A percentile compares a stretch with the other conserved stretches of the same genome.
phyloP scores from a whole-genome alignment of 2,888 invertebrate genomes.

The Deroplatys truncata region DNA sequence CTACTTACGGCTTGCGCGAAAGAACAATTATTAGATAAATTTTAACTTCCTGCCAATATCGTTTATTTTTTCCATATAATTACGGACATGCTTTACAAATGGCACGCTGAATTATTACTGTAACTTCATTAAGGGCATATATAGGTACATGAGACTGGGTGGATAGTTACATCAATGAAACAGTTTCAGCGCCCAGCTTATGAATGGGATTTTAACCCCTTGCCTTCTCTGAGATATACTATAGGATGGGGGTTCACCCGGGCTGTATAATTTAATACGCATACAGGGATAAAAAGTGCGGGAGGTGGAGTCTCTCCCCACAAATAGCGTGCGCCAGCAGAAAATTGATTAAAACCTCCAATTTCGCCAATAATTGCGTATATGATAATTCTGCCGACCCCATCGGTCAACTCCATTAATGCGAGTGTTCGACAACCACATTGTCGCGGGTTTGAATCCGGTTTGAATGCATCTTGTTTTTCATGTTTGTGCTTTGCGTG shows the following conservation, averaged over 20 bases:
- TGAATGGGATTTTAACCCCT: not conserved
- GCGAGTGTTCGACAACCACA: not conserved
- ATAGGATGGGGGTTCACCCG: not conserved
- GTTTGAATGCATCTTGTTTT: not conserved
- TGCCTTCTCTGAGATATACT: not conserved
- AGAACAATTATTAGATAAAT: too few species aligned
- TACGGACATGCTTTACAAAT: too few species aligned
- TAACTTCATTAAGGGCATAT: too few species aligned
- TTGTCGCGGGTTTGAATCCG: not conserved
- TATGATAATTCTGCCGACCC: not conserved
- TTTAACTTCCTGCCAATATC: too few species aligned
- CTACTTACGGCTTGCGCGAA: too few species aligned
- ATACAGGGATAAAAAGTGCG: not conserved
- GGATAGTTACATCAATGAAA: not conserved
- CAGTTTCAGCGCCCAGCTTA: not conserved
- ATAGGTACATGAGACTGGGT: too few species aligned
- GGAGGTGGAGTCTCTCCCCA: not conserved
- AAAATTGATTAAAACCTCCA: not conserved
- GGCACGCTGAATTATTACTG: too few species aligned
- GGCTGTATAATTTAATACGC: not conserved
- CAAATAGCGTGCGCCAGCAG: not conserved
- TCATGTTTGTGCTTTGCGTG: not conserved
- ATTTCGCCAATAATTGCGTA: not conserved
- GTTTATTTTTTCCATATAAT: too few species aligned
- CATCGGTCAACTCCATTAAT: not conserved